phyloP scores from a whole-genome alignment of 37 sponge, comb jelly and placozoan species.

The Theonella swinhoei region DNA sequence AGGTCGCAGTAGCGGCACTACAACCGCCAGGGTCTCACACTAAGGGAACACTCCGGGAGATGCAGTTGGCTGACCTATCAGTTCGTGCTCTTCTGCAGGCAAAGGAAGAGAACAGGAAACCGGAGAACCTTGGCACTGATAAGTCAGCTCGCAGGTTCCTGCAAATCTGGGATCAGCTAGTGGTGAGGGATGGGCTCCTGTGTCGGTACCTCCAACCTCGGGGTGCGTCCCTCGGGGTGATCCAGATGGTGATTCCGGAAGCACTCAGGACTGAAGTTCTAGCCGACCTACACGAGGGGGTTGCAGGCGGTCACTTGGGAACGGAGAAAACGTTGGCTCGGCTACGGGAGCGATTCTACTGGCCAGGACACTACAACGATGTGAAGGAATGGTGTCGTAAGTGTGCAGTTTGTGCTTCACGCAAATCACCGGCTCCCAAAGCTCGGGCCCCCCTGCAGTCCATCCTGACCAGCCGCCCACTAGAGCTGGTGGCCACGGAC shows the following conservation, averaged over 20 bases:
- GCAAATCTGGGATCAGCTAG: too few species aligned
- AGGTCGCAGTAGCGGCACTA: too few species aligned
- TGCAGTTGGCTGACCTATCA: neutral
- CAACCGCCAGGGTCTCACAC: too few species aligned
- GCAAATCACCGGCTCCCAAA: neutral
- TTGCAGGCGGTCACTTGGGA: neutral
- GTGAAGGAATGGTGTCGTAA: neutral
- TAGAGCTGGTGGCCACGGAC: slow-evolving; percentile 21
- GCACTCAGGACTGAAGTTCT: neutral
- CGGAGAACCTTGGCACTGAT: too few species aligned
- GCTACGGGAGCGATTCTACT: neutral
- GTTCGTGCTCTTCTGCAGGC: neutral
- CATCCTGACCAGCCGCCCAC: neutral
- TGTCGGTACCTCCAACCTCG: too few species aligned
- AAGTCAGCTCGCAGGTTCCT: too few species aligned
- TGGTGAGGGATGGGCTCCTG: too few species aligned
- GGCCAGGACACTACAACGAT: too few species aligned
- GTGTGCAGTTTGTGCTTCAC: too few species aligned
- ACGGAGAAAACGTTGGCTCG: neutral
- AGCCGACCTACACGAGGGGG: neutral
- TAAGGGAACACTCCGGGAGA: neutral
- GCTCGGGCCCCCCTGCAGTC: neutral
- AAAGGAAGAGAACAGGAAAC: neutral
- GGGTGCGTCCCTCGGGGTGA: too few species aligned
- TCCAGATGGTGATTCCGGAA: slow-evolving; percentile 14